Conservation (phyloP, 2,888 invertebrate species). For the Phorcus lineatus region DNA sequence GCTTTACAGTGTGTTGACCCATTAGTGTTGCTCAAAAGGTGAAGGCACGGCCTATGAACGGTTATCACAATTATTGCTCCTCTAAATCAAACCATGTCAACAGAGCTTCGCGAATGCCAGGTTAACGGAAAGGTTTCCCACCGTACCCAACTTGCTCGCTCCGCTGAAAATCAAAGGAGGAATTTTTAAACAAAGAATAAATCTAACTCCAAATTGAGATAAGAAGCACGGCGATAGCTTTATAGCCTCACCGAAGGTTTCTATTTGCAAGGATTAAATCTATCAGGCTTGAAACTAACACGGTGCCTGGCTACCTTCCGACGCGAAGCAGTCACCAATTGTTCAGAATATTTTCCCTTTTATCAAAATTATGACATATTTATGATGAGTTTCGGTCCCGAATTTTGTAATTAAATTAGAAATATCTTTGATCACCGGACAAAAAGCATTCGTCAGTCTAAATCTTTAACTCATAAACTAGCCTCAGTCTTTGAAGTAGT, state of each 20-base stretch:
- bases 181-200: slow-evolving; percentile 15
- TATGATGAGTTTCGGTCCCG: not conserved
- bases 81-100: not conserved
- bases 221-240: not conserved
- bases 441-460: not conserved
- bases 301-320: not conserved
- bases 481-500: not conserved
- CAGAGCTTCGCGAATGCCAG: not conserved
- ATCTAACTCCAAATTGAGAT: slow-evolving; percentile 7
- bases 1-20: not conserved
- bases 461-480: not conserved
- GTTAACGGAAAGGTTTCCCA: not conserved
- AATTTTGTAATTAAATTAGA: slow-evolving; percentile 15
- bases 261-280: not conserved
- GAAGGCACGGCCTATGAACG: not conserved
- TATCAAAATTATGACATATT: slow-evolving; percentile 10
- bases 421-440: not conserved
- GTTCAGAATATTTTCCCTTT: slow-evolving; percentile 1
- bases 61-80: not conserved
- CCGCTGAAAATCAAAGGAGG: not conserved
- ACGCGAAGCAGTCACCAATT: not conserved
- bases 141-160: not conserved
- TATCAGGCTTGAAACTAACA: not conserved
- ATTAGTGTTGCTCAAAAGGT: not conserved
- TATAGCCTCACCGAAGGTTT: not conserved